These are phyloP conservation scores for Calliphora vomitoria DNA, from an alignment of 2,888 invertebrate species.

Conservation along the genomic window DNA sequence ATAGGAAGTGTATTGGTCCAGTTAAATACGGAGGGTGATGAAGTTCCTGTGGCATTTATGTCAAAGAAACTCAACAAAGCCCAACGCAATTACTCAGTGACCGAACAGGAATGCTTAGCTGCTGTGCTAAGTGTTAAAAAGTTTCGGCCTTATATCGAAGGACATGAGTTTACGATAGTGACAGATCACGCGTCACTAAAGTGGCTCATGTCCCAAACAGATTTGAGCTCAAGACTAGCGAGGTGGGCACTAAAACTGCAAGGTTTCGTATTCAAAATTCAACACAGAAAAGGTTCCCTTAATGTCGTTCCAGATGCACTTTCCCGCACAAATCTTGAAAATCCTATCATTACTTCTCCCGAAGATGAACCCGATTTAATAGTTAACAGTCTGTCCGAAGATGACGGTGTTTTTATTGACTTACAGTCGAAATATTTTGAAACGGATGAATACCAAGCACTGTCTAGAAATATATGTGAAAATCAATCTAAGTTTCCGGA, in stretches of 20 bases:
- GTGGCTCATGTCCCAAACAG: slow-evolving; percentile 76
- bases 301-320: background rate
- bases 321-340: background rate
- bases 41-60: slow-evolving; percentile 4
- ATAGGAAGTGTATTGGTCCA: slow-evolving; percentile 7
- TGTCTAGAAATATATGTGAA: background rate
- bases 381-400: background rate
- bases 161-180: slow-evolving; percentile 59
- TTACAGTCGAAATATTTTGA: background rate
- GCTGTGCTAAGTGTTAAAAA: slow-evolving; percentile 59
- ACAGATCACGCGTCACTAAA: slow-evolving; percentile 77
- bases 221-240: slow-evolving; percentile 73
- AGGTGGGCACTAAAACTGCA: background rate
- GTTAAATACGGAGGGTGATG: background rate
- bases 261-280: background rate
- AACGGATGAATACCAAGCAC: background rate
- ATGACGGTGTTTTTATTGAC: background rate
- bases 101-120: slow-evolving; percentile 62
- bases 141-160: slow-evolving; percentile 55
- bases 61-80: background rate
- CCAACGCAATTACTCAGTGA: slow-evolving; percentile 34
- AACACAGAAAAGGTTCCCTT: background rate
- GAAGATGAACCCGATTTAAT: background rate
- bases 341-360: background rate
- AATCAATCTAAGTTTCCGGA: background rate